Conservation (phyloP, 2,113 vertebrate species). For the Agapornis roseicollis region DNA sequence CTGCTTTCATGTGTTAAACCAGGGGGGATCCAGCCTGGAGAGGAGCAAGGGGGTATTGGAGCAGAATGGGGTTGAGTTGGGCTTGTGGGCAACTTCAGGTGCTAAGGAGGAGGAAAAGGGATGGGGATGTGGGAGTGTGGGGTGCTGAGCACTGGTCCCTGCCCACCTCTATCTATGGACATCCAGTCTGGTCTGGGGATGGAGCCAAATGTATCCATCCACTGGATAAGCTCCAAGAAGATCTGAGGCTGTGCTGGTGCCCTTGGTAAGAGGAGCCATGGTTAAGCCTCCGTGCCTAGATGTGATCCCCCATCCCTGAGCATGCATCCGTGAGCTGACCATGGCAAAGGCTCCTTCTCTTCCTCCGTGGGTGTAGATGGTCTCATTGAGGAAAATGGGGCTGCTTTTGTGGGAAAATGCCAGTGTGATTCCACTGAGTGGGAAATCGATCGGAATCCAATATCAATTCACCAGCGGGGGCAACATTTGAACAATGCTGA, state of each 20-base stretch:
- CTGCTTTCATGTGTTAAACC: neutral
- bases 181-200: accelerated
- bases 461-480: slow-evolving; percentile 60
- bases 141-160: neutral
- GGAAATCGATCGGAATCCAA: slow-evolving; percentile 59
- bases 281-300: accelerated
- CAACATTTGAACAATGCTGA: neutral
- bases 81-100: accelerated
- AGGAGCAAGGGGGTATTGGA: accelerated
- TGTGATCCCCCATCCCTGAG: neutral
- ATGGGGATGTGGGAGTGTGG: accelerated
- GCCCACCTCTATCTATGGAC: accelerated
- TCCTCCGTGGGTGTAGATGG: accelerated
- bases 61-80: neutral
- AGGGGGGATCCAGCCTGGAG: neutral
- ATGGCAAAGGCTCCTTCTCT: accelerated
- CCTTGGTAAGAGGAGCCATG: neutral
- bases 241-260: neutral
- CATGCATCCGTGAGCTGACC: accelerated
- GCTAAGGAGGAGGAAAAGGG: neutral
- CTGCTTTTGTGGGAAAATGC: neutral
- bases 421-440: neutral
- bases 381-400: neutral
- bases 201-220: accelerated
- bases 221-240: accelerated